These are phyloP conservation scores for Lophotis ruficrista DNA, from an alignment of 2,113 vertebrate species.

Conservation along the genomic window DNA sequence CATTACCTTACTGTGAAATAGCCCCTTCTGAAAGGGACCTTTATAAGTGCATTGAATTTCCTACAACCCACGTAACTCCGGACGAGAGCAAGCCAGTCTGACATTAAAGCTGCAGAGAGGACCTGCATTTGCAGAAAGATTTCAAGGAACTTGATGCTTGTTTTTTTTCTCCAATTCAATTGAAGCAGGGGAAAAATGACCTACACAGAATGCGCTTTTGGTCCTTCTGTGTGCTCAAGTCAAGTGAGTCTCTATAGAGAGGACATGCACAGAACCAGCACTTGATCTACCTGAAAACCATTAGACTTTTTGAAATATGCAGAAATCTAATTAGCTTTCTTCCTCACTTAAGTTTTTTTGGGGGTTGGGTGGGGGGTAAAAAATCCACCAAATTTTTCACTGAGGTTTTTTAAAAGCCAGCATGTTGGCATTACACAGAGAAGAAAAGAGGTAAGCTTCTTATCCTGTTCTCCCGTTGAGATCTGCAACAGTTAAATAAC, in stretches of 20 bases:
- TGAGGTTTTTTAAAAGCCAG: slow-evolving; percentile 68
- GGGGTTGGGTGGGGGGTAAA: background rate
- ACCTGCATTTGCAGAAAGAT: background rate
- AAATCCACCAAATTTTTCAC: slow-evolving; percentile 57
- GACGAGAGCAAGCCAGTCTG: background rate
- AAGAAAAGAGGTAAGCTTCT: slow-evolving; percentile 53
- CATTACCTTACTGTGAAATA: slow-evolving; percentile 55
- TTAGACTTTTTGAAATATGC: slow-evolving; percentile 69
- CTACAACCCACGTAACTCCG: slow-evolving; percentile 6
- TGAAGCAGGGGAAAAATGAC: background rate
- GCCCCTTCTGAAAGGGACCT: slow-evolving; percentile 44
- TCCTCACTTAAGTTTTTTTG: slow-evolving; percentile 20
- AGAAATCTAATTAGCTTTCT: slow-evolving; percentile 56
- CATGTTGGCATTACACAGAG: slow-evolving; percentile 56
- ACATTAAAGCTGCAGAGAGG: background rate
- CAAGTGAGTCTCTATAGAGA: slow-evolving; percentile 38
- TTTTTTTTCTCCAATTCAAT: background rate
- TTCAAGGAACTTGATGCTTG: background rate
- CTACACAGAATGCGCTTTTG: background rate
- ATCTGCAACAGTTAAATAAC: slow-evolving; percentile 38
- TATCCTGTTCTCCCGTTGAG: slow-evolving; percentile 38
- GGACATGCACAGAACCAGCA: slow-evolving; percentile 59
- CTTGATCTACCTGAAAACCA: slow-evolving; percentile 64
- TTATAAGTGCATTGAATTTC: slow-evolving; percentile 49
- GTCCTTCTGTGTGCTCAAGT: slow-evolving; percentile 45